A percentile compares a stretch with the other conserved stretches of the same genome.
Evolutionary conservation across 2,888 invertebrate genomes (phyloP).

Genomic region (Odontocerum albicorne): DNA sequence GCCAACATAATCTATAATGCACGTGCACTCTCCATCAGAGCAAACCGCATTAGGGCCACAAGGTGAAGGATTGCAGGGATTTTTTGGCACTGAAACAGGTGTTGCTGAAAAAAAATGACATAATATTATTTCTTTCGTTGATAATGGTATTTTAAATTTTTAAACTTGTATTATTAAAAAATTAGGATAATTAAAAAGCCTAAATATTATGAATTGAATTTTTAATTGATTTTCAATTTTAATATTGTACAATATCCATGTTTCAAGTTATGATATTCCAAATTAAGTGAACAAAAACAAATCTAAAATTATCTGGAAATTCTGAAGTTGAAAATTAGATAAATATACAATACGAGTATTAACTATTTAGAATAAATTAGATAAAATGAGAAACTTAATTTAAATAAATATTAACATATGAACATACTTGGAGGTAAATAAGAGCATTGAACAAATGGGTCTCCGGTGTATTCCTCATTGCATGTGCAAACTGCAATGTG

Average conservation of each 20-base stretch:
- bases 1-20: slow-evolving; percentile 66
- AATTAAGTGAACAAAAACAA: not conserved
- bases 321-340: not conserved
- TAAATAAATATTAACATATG: not conserved
- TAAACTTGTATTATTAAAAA: slow-evolving; percentile 2
- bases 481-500: slow-evolving; percentile 83
- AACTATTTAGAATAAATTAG: too few species aligned
- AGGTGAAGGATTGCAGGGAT: slow-evolving; percentile 70
- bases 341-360: not conserved
- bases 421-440: slow-evolving; percentile 48
- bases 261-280: not conserved
- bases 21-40: slow-evolving; percentile 67
- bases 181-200: not conserved
- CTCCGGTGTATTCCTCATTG: slow-evolving; percentile 73
- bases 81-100: slow-evolving; percentile 35
- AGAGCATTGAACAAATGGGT: slow-evolving; percentile 76
- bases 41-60: slow-evolving; percentile 75
- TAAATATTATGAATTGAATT: not conserved
- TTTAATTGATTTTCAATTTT: not conserved
- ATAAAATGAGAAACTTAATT: not conserved
- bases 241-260: not conserved
- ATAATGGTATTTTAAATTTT: not conserved
- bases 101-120: slow-evolving; percentile 41
- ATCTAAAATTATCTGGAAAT: not conserved
- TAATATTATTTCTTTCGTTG: not conserved